A percentile compares a stretch with the other conserved stretches of the same genome.
phyloP scores from a whole-genome alignment of 1,140 invertebrate species.

The Drosophila yakuba region DNA sequence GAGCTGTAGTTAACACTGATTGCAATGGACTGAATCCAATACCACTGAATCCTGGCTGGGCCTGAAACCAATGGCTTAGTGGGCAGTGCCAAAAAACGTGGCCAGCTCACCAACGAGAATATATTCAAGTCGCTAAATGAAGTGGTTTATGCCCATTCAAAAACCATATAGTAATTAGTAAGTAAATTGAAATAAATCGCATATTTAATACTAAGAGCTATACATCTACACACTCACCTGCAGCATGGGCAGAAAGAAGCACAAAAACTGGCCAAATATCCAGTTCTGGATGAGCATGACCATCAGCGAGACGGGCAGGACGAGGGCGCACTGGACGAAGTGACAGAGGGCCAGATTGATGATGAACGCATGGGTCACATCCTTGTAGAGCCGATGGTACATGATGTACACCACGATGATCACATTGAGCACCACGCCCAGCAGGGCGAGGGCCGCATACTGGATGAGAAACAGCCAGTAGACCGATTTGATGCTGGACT shows the following conservation, averaged over 20 bases:
- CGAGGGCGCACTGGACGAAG: conserved; percentile 88
- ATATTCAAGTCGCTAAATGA: background rate
- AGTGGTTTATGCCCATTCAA: background rate
- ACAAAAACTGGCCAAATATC: conserved; percentile 91
- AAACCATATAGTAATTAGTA: too few relatives aligned
- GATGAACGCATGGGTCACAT: conserved; percentile 89
- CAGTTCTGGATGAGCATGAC: conserved; percentile 90
- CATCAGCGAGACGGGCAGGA: conserved; percentile 89
- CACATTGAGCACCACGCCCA: conserved; percentile 87
- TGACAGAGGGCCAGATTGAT: conserved; percentile 89
- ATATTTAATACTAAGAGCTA: too few relatives aligned
- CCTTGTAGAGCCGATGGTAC: conserved; percentile 87
- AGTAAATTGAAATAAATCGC: background rate
- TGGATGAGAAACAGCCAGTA: conserved; percentile 89
- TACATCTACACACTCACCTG: conserved; percentile 86
- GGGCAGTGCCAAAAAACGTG: too few relatives aligned
- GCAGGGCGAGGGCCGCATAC: conserved; percentile 87
- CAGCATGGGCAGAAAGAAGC: conserved; percentile 90
- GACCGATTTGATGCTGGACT: conserved; percentile 85
- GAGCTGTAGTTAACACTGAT: conserved; percentile 32
- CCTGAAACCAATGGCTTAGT: background rate
- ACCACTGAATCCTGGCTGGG: background rate
- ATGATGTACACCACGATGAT: conserved; percentile 87
- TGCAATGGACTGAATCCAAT: background rate
- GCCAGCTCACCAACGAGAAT: background rate